A percentile compares a stretch with the other conserved stretches of the same genome.
phyloP scores from a whole-genome alignment of 2,113 vertebrate species.

The Phylloscopus whistleri region DNA sequence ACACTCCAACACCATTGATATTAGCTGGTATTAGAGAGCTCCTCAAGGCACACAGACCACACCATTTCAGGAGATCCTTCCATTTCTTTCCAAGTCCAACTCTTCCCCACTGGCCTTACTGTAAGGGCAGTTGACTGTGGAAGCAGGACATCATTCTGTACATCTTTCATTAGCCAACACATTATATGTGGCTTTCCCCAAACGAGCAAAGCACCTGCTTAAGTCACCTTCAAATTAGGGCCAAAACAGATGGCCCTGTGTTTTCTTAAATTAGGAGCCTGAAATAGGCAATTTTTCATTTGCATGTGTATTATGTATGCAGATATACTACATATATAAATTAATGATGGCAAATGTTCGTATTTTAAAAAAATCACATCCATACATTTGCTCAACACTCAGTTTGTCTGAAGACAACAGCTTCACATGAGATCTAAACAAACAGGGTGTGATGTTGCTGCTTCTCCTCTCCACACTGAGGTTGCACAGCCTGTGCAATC shows the following conservation, averaged over 20 bases:
- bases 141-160: background rate
- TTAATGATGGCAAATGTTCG: accelerated
- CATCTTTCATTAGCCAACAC: background rate
- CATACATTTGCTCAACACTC: background rate
- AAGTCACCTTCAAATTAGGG: background rate
- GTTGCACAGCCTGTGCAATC: background rate
- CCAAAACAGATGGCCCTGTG: background rate
- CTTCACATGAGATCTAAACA: background rate
- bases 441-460: background rate
- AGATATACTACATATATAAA: background rate
- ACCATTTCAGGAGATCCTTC: background rate
- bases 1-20: background rate
- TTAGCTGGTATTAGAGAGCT: background rate
- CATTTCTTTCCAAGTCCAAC: background rate
- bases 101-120: background rate
- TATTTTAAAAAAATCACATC: background rate
- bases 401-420: background rate
- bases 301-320: background rate
- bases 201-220: background rate
- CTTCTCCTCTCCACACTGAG: background rate
- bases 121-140: background rate
- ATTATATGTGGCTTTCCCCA: background rate
- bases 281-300: background rate
- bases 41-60: background rate
- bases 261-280: background rate